phyloP scores from a whole-genome alignment of 2,888 invertebrate species.

The Ormyrus labotus region DNA sequence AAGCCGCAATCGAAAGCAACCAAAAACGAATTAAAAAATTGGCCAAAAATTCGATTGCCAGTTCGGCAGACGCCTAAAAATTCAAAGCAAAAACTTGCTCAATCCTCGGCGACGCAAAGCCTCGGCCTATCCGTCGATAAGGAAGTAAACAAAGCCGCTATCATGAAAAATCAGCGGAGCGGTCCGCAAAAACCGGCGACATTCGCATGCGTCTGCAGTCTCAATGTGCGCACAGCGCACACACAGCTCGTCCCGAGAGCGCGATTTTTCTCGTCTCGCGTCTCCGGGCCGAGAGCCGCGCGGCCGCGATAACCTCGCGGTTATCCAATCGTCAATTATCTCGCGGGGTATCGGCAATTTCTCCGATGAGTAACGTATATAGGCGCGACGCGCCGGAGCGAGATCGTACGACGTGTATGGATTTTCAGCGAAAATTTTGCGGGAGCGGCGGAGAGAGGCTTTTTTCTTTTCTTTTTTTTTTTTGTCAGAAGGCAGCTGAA shows the following conservation, averaged over 20 bases:
- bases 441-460: not conserved
- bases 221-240: not conserved
- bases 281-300: not conserved
- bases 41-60: no score
- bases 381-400: no score
- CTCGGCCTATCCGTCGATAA: constrained; percentile 4
- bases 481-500: not conserved
- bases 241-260: no score
- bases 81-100: no score
- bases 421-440: no score
- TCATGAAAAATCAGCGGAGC: not conserved
- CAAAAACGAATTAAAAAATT: no score
- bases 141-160: no score
- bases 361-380: constrained; percentile 1
- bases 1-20: no score
- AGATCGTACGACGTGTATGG: no score
- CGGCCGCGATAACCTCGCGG: constrained; percentile 52
- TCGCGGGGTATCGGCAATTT: constrained; percentile 39
- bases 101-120: not conserved
- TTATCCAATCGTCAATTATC: constrained; percentile 52
- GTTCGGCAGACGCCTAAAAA: no score
- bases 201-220: not conserved
- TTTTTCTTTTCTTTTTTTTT: constrained; percentile 18
- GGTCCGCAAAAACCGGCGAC: constrained; percentile 11
- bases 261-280: not conserved